Percentiles rank a stretch among this genome's conserved stretches.
Evolutionary conservation across 2,888 invertebrate genomes (phyloP).

Genomic region (Mythimna impura): DNA sequence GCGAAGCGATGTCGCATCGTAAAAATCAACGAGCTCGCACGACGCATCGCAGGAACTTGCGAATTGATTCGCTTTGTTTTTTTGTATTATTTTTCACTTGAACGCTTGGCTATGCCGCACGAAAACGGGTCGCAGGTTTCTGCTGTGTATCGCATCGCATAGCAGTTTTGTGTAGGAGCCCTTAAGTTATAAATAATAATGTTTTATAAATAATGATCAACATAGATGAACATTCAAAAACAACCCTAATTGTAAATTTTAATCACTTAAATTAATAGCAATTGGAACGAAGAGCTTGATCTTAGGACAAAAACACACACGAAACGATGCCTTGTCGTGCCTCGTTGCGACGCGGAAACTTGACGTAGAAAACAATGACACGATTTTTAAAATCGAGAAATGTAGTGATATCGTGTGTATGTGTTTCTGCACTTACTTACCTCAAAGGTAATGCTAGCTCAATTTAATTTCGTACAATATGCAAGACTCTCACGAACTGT

Average conservation of each 20-base stretch:
- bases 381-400: neutral
- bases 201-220: slow-evolving; percentile 22
- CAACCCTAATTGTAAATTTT: neutral
- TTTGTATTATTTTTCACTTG: too few species aligned
- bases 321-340: neutral
- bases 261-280: slow-evolving; percentile 1
- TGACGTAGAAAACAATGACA: neutral
- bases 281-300: slow-evolving; percentile 3
- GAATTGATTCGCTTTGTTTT: too few species aligned
- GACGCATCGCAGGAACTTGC: too few species aligned
- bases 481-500: neutral
- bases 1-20: too few species aligned
- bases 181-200: neutral
- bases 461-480: neutral
- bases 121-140: neutral
- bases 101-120: too few species aligned
- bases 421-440: neutral
- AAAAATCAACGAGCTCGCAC: too few species aligned
- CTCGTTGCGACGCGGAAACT: neutral
- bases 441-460: slow-evolving; percentile 7
- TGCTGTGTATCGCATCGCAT: too few species aligned
- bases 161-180: too few species aligned
- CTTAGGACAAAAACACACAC: neutral
- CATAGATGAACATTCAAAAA: neutral
- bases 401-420: neutral